phyloP scores from a whole-genome alignment of 37 sponge, comb jelly and placozoan species.

The Axinella damicornis region DNA sequence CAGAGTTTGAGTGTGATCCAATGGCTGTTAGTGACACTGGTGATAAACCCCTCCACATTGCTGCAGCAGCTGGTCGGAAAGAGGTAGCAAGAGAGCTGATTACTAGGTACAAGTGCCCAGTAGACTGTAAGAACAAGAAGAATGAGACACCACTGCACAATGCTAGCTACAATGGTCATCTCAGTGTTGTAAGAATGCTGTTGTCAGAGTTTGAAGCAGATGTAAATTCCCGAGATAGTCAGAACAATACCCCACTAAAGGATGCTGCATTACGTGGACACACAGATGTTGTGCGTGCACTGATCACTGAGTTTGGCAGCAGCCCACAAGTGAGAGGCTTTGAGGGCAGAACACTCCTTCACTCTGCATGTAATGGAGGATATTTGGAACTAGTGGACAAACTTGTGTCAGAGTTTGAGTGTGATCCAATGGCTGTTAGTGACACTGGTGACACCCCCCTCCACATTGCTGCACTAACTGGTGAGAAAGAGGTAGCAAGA shows the following conservation, averaged over 20 bases:
- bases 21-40: no score
- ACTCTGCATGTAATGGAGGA: no score
- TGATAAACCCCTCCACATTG: no score
- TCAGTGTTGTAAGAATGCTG: not conserved
- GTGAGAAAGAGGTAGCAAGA: not conserved
- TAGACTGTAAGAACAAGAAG: not conserved
- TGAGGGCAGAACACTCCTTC: no score
- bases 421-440: no score
- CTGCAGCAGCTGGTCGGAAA: not conserved
- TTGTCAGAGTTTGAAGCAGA: not conserved
- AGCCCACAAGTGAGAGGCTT: no score
- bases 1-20: no score
- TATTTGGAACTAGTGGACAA: no score
- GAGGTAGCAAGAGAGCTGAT: slow-evolving; percentile 30
- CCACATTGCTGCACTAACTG: not conserved
- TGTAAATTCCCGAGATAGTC: slow-evolving; percentile 4
- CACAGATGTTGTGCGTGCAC: not conserved
- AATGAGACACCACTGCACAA: slow-evolving; percentile 3
- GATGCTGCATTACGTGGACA: no score
- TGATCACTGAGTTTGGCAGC: no score
- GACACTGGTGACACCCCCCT: no score
- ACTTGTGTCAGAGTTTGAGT: no score
- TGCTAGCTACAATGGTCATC: not conserved
- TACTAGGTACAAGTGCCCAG: slow-evolving; percentile 15
- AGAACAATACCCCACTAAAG: not conserved